Percentiles rank a stretch among this genome's conserved stretches.
phyloP scores from a whole-genome alignment of 2,797 vertebrate species.

The Meriones psammophilus region DNA sequence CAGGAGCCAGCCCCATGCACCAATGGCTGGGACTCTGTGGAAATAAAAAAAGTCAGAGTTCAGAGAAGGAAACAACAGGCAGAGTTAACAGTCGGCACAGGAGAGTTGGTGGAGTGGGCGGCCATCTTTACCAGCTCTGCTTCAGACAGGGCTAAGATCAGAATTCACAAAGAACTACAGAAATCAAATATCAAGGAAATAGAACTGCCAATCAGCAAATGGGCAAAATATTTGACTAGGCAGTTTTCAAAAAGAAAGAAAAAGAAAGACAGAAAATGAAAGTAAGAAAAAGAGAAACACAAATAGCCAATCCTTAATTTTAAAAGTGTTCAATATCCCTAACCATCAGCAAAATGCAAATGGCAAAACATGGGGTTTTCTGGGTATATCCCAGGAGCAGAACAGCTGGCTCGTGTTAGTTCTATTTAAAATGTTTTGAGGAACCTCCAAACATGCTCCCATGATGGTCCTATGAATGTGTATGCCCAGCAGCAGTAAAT shows the following conservation, averaged over 20 bases:
- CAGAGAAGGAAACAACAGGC: not conserved
- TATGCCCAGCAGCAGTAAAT: not conserved
- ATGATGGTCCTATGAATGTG: not conserved
- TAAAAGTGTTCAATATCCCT: not conserved
- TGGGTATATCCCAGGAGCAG: not conserved
- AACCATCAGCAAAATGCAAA: not conserved
- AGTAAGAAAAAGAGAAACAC: not conserved
- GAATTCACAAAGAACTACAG: not conserved
- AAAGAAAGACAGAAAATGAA: no score
- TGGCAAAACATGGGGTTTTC: not conserved
- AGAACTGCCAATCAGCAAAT: not conserved
- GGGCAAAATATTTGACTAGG: not conserved
- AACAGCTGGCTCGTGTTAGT: not conserved
- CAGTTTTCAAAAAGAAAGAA: not conserved
- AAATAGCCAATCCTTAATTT: not conserved
- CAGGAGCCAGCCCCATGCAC: not conserved
- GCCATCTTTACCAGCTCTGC: not conserved
- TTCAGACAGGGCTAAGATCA: not conserved
- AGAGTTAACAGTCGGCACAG: not conserved
- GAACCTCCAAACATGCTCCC: not conserved
- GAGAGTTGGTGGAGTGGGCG: rapidly evolving
- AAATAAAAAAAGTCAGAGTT: not conserved
- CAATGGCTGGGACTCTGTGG: not conserved
- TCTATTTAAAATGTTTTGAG: not conserved
- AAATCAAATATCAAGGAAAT: not conserved